phyloP scores from a whole-genome alignment of 2,797 vertebrate species.

The Lagocephalus sceleratus region DNA sequence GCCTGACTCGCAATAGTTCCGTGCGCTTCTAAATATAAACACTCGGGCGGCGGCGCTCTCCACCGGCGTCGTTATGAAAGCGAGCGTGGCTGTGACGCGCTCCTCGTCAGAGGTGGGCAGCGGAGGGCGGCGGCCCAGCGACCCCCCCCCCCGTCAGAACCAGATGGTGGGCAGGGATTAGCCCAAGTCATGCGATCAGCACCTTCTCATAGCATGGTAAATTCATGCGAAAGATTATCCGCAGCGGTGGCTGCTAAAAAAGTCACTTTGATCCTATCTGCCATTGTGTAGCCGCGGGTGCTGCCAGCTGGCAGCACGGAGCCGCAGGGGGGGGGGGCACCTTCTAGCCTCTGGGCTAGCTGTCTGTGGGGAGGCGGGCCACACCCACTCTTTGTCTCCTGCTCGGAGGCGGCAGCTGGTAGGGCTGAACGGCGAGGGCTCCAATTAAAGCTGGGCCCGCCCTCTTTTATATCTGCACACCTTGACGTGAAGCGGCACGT shows the following conservation, averaged over 20 bases:
- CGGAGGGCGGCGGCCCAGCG: slow-evolving; percentile 30
- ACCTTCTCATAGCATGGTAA: slow-evolving; percentile 64
- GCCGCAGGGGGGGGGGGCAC: slow-evolving; percentile 31
- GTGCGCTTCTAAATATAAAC: slow-evolving; percentile 73
- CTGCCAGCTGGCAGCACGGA: slow-evolving; percentile 66
- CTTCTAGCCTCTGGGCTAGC: slow-evolving; percentile 51
- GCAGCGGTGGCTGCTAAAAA: slow-evolving; percentile 62
- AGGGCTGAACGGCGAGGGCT: slow-evolving; percentile 35
- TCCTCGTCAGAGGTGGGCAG: slow-evolving; percentile 33
- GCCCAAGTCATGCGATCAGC: slow-evolving; percentile 61
- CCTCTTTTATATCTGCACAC: slow-evolving; percentile 17
- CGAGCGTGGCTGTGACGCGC: slow-evolving; percentile 61
- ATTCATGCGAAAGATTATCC: slow-evolving; percentile 74
- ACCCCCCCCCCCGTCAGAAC: slow-evolving; percentile 51
- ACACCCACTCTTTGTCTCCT: slow-evolving; percentile 71
- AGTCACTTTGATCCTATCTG: slow-evolving; percentile 70
- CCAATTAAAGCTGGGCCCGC: slow-evolving; percentile 48
- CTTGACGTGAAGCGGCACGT: background rate
- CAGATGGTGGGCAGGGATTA: slow-evolving; percentile 77
- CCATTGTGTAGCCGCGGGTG: slow-evolving; percentile 56
- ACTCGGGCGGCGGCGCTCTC: slow-evolving; percentile 48
- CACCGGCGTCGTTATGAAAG: slow-evolving; percentile 56
- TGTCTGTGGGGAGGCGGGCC: slow-evolving; percentile 54
- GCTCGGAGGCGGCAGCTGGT: slow-evolving; percentile 67
- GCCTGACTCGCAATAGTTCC: slow-evolving; percentile 51